These are phyloP conservation scores for Phrynosoma platyrhinos DNA, from an alignment of 2,113 vertebrate genomes.

Conservation along the genomic window DNA sequence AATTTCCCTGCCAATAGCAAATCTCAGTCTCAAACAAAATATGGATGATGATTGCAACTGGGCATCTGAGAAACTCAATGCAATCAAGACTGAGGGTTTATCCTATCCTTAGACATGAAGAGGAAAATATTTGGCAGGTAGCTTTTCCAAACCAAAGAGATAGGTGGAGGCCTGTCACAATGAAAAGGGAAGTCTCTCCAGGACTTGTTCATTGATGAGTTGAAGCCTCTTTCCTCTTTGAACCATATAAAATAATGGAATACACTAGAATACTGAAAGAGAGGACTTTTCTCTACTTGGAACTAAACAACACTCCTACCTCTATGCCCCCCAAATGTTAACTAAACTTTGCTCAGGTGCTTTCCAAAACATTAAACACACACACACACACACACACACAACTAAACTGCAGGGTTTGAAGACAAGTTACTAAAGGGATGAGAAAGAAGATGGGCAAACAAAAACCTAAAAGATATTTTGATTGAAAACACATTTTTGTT, in stretches of 20 bases:
- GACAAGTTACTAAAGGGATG: background rate
- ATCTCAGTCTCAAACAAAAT: background rate
- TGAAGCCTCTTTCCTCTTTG: slow-evolving; percentile 38
- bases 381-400: background rate
- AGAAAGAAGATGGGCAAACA: background rate
- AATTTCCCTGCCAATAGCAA: background rate
- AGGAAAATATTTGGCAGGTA: background rate
- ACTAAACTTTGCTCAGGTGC: background rate
- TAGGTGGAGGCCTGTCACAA: background rate
- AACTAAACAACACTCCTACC: background rate
- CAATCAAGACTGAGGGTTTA: background rate
- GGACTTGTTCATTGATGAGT: slow-evolving; percentile 28
- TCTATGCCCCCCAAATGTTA: background rate
- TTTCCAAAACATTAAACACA: background rate
- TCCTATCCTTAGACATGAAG: background rate
- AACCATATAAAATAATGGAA: background rate
- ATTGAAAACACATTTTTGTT: slow-evolving; percentile 13
- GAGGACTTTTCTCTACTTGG: background rate
- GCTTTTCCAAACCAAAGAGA: background rate
- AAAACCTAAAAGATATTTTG: background rate
- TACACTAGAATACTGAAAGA: background rate
- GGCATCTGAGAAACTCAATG: background rate
- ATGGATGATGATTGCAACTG: background rate
- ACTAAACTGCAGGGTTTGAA: background rate
- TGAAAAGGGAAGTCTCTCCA: background rate